These are phyloP conservation scores for Triops longicaudatus DNA, from an alignment of 1,140 invertebrate species.

Conservation along the genomic window DNA sequence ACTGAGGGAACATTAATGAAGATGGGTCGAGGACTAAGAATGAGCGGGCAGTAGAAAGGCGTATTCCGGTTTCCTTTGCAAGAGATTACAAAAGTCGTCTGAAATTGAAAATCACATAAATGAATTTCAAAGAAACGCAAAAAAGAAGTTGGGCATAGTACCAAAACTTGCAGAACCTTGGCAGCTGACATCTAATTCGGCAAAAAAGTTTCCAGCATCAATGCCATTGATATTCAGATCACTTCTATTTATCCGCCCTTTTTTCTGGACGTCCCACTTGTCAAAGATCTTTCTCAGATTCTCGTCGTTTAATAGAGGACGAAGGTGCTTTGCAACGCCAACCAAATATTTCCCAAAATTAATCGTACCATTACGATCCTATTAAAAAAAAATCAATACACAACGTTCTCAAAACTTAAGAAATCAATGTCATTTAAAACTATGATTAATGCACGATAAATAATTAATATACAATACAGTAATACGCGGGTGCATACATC, in stretches of 20 bases:
- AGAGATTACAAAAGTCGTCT: conserved; percentile 1
- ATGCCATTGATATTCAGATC: conserved; percentile 12
- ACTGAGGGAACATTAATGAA: too few relatives aligned
- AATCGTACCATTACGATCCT: conserved; percentile 20
- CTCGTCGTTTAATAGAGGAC: not conserved
- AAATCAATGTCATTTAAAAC: not conserved
- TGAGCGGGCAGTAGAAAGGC: not conserved
- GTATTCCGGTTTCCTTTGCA: conserved; percentile 2
- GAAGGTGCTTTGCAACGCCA: not conserved
- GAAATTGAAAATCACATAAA: not conserved
- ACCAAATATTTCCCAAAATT: conserved; percentile 16
- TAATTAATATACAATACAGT: too few relatives aligned
- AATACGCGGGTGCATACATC: too few relatives aligned
- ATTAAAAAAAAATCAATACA: not conserved
- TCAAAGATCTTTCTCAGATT: conserved; percentile 2
- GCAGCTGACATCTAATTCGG: not conserved
- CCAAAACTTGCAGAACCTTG: not conserved
- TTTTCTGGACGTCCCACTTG: not conserved
- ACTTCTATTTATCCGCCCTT: not conserved
- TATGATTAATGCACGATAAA: too few relatives aligned
- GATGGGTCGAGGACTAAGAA: not conserved
- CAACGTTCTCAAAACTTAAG: not conserved
- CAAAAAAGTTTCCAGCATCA: not conserved
- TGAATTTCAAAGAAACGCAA: not conserved
- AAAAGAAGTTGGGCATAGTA: not conserved